phyloP scores from a whole-genome alignment of 2,113 vertebrate genomes.

The Sardina pilchardus region DNA sequence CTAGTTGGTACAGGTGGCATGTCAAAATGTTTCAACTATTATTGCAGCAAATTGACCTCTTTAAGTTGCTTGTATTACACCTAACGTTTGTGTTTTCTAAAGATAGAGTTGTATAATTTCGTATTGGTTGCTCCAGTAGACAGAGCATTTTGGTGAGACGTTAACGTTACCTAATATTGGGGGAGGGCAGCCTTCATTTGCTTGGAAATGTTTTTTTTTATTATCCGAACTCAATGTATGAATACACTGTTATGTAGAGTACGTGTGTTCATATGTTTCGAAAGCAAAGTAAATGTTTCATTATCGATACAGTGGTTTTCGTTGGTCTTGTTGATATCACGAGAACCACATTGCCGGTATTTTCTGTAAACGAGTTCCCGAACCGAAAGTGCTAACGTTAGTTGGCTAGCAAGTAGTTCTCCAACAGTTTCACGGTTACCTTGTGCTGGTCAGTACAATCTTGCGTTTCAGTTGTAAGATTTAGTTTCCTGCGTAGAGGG shows the following conservation, averaged over 20 bases:
- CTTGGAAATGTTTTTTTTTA: neutral
- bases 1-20: slow-evolving; percentile 34
- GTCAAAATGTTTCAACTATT: slow-evolving; percentile 11
- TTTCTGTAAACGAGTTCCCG: neutral
- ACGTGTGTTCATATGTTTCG: neutral
- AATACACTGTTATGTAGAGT: neutral
- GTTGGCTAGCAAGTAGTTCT: neutral
- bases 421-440: neutral
- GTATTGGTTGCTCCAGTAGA: neutral
- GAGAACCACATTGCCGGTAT: neutral
- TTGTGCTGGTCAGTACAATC: neutral
- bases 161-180: neutral
- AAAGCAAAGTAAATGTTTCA: neutral
- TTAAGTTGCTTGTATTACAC: neutral
- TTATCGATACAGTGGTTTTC: neutral
- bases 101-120: neutral
- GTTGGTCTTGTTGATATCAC: neutral
- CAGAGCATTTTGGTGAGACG: neutral
- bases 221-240: neutral
- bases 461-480: neutral
- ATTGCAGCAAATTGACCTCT: neutral
- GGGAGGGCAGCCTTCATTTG: slow-evolving; percentile 10
- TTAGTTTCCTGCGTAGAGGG: neutral
- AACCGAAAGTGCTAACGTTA: neutral
- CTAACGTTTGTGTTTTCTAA: neutral